Percentiles rank a stretch among this genome's conserved stretches.
Conservation (phyloP, 2,888 invertebrate species). For the Tortrix viridana region DNA sequence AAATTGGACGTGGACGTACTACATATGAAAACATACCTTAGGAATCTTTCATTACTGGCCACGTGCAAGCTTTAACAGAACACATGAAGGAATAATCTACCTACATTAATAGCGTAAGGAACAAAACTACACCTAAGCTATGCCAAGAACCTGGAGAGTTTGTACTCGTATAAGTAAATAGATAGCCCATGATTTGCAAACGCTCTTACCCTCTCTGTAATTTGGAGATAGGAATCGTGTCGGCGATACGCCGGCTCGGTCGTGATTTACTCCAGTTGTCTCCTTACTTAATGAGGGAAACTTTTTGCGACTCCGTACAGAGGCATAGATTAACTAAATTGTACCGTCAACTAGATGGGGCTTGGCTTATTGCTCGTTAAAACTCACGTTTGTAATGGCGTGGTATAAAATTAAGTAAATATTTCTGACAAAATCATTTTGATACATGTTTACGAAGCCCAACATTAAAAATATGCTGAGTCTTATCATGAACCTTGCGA, state of each 20-base stretch:
- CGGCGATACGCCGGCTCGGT: conserved; percentile 61
- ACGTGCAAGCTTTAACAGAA: too few species aligned
- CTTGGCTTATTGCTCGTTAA: conserved; percentile 12
- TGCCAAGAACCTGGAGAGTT: conserved; percentile 29
- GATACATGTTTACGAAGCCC: too few species aligned
- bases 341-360: conserved; percentile 49
- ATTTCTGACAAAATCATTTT: too few species aligned
- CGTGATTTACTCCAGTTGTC: conserved; percentile 76
- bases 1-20: too few species aligned
- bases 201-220: conserved; percentile 58
- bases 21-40: too few species aligned
- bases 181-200: conserved; percentile 53
- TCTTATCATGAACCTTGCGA: too few species aligned
- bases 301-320: conserved; percentile 68
- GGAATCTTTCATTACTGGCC: too few species aligned
- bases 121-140: conserved; percentile 15
- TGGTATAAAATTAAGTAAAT: too few species aligned
- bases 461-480: too few species aligned
- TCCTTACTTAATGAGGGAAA: conserved; percentile 72
- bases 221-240: conserved; percentile 71
- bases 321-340: conserved; percentile 71
- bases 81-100: too few species aligned
- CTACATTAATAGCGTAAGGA: background rate
- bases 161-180: conserved; percentile 42
- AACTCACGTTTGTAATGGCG: too few species aligned